Conservation (phyloP, 2,113 vertebrate species). For the Columba livia region DNA sequence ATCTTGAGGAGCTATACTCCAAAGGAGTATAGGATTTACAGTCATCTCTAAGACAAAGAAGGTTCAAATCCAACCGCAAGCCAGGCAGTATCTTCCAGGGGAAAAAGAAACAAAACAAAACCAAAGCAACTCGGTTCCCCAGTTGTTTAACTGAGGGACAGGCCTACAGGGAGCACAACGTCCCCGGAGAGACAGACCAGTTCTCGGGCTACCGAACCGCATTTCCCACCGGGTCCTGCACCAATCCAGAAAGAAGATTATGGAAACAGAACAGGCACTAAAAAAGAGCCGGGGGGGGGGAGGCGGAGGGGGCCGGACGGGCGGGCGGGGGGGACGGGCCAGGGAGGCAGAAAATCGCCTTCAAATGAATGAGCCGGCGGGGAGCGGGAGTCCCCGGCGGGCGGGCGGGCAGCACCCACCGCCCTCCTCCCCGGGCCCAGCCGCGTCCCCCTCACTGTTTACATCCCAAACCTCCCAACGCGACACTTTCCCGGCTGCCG, state of each 20-base stretch:
- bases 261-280: slow-evolving; percentile 32
- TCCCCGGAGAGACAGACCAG: slow-evolving; percentile 9
- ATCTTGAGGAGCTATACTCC: slow-evolving; percentile 18
- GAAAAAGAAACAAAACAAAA: neutral
- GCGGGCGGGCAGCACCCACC: neutral
- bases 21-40: slow-evolving; percentile 34
- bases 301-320: too few species aligned
- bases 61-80: slow-evolving; percentile 53
- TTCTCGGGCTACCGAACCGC: slow-evolving; percentile 42
- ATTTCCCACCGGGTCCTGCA: slow-evolving; percentile 61
- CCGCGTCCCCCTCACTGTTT: neutral
- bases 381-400: slow-evolving; percentile 20
- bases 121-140: neutral
- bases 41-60: slow-evolving; percentile 73
- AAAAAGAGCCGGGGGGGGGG: neutral
- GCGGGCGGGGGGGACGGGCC: neutral
- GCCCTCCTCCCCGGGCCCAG: neutral
- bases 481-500: neutral
- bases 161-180: slow-evolving; percentile 55
- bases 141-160: slow-evolving; percentile 15
- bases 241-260: slow-evolving; percentile 54
- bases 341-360: neutral
- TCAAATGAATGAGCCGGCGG: slow-evolving; percentile 56
- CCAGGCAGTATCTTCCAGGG: slow-evolving; percentile 14
- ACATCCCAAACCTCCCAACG: neutral